phyloP scores from a whole-genome alignment of 2,888 invertebrate genomes.

The Dynastes tityus region DNA sequence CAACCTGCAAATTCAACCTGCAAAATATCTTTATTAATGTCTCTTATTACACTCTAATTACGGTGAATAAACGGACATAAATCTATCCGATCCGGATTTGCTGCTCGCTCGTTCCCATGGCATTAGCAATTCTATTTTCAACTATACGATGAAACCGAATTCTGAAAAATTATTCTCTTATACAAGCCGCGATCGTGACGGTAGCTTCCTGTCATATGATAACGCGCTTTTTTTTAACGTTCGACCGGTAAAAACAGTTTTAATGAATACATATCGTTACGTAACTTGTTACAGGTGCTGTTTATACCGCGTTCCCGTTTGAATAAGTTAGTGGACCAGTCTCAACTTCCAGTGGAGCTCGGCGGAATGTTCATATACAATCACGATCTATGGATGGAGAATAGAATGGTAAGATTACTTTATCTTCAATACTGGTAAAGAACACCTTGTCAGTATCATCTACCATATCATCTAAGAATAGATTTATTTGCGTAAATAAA shows the following conservation, averaged over 20 bases:
- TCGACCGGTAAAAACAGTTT: constrained; percentile 41
- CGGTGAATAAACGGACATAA: constrained; percentile 3
- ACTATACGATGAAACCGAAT: constrained; percentile 9
- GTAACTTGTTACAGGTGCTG: constrained; percentile 75
- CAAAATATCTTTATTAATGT: constrained; percentile 25
- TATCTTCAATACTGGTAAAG: too few species aligned
- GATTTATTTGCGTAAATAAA: too few species aligned
- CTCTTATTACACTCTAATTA: constrained; percentile 13
- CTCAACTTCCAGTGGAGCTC: constrained; percentile 81
- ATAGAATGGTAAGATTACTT: constrained; percentile 77
- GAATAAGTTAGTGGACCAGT: constrained; percentile 78
- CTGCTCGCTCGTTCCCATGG: constrained; percentile 3
- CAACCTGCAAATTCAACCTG: neutral
- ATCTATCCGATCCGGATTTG: constrained; percentile 1
- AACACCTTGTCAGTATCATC: too few species aligned
- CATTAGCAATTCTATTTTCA: constrained; percentile 16
- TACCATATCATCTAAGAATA: too few species aligned
- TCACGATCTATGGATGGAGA: constrained; percentile 83
- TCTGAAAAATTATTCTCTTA: constrained; percentile 26
- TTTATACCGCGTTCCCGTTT: constrained; percentile 81
- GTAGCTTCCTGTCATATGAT: constrained; percentile 37
- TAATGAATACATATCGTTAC: constrained; percentile 37
- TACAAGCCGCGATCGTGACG: neutral
- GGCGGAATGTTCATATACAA: constrained; percentile 82
- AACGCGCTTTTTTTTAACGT: neutral